Percentiles rank a stretch among this genome's conserved stretches.
Evolutionary conservation across 2,797 vertebrate genomes (phyloP).

Genomic region (Scyliorhinus canicula): DNA sequence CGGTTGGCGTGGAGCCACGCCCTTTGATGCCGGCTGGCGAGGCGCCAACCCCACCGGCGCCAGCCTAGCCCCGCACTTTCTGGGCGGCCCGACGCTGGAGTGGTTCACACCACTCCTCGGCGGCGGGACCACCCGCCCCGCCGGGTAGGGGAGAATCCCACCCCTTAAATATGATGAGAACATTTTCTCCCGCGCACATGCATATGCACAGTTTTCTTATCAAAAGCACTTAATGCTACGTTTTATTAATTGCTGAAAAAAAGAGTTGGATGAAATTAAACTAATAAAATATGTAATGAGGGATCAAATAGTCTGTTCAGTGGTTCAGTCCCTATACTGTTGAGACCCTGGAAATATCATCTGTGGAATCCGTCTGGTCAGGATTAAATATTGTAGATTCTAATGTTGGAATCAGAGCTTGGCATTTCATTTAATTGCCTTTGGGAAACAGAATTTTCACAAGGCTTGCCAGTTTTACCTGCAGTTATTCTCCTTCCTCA

Average conservation of each 20-base stretch:
- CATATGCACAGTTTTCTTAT: not conserved
- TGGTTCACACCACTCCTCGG: too few relatives aligned
- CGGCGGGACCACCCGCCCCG: too few relatives aligned
- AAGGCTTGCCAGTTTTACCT: constrained; percentile 8
- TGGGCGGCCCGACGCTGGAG: too few relatives aligned
- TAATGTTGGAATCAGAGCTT: not conserved
- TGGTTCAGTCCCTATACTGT: not conserved
- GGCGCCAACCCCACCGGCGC: too few relatives aligned
- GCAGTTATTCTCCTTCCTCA: constrained; percentile 16
- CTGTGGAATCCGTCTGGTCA: not conserved
- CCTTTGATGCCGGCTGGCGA: too few relatives aligned
- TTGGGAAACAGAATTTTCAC: constrained; percentile 2
- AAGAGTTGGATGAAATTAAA: not conserved
- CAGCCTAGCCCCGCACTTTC: too few relatives aligned
- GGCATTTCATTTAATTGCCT: constrained; percentile 28
- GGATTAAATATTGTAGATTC: constrained; percentile 13
- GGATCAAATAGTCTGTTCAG: not conserved
- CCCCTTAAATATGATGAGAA: not conserved
- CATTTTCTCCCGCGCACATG: not conserved
- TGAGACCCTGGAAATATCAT: constrained; percentile 12
- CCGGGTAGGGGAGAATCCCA: too few relatives aligned
- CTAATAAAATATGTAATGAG: not conserved
- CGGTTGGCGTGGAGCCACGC: too few relatives aligned
- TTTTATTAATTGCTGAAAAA: not conserved
- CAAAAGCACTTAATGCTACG: not conserved